Evolutionary conservation across 2,888 invertebrate genomes (phyloP), one percentile per base, ranked within the genome.

Genomic region (Tribolium freemani): DNA sequence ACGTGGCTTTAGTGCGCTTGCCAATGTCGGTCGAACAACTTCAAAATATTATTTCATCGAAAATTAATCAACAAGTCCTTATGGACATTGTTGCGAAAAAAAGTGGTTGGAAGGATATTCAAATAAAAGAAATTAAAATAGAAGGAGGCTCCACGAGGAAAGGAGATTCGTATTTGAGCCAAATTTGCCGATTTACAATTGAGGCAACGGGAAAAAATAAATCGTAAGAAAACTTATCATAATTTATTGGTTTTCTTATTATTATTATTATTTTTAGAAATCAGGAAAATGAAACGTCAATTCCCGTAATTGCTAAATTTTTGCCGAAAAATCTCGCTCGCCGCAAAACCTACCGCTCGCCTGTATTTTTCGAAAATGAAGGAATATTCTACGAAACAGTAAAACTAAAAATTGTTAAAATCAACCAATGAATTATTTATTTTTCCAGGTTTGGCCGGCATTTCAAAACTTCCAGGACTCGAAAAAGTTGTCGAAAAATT

Each of bases 151-250:
- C 72, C n/a, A 51, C 67, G 21, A 87, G 87, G 58, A 93, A 91
- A 83, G 93, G 93, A 0, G 93, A 93, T 79, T 92, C 91, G 0
- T 93, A 93, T 79, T 83, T 93, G 57, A 92, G 93, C 77, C 89
- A 90, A 72, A 87, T 93, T 0, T 89, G 89, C 57, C 89, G 91
- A 44, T 88, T 93, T 30, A 89, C 85, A 58, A 86, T 93, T 3
- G 84, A 86, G 67, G 90, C 91, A 0, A 81, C 79, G 56, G 84
- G 86, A 6, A 72, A 82, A 21, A 83, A 83, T 2, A 82, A 74
- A 64, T 67, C 66, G 79, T 81, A 76, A 75, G 73, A 10, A 20
- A 48, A 3, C 4, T 48, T 61, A 48, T 9, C 5, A 3, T 10
- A 11, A 48, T 8, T 38, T 38, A 38, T 38, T 38, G 8, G 3